Percentiles rank a stretch among this genome's conserved stretches.
phyloP scores from a whole-genome alignment of 1,140 invertebrate species.

The Macrostomum lignano region DNA sequence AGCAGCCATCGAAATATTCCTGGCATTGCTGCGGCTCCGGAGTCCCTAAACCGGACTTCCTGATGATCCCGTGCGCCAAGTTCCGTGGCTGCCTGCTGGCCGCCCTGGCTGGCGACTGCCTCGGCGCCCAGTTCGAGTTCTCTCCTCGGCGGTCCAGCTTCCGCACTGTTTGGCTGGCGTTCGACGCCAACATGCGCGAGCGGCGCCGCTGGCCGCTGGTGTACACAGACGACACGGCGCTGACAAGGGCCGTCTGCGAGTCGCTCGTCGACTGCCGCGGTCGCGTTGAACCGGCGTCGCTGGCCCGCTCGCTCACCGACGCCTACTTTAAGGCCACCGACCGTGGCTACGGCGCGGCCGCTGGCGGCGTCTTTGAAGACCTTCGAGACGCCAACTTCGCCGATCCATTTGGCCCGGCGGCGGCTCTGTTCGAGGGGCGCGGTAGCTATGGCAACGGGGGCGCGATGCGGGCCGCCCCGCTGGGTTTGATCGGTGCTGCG shows the following conservation, averaged over 20 bases:
- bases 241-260: slow-evolving; percentile 37
- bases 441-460: slow-evolving; percentile 49
- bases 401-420: slow-evolving; percentile 37
- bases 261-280: slow-evolving; percentile 32
- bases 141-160: too few relatives aligned
- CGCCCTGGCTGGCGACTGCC: slow-evolving; percentile 40
- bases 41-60: too few relatives aligned
- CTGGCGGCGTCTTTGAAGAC: slow-evolving; percentile 37
- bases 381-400: slow-evolving; percentile 32
- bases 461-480: slow-evolving; percentile 44
- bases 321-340: slow-evolving; percentile 37
- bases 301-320: slow-evolving; percentile 32
- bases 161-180: too few relatives aligned
- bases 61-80: too few relatives aligned
- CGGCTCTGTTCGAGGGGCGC: slow-evolving; percentile 38
- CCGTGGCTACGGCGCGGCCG: slow-evolving; percentile 38
- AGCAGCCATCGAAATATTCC: too few relatives aligned
- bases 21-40: too few relatives aligned
- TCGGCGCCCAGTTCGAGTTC: slow-evolving; percentile 41
- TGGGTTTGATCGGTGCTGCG: slow-evolving; percentile 39
- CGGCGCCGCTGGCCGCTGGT: too few relatives aligned
- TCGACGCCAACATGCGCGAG: not conserved
- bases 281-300: not conserved
- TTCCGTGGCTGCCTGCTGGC: slow-evolving; percentile 37
- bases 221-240: slow-evolving; percentile 48